phyloP scores from a whole-genome alignment of 2,888 invertebrate species.

The Rhamphomyia laevipes region DNA sequence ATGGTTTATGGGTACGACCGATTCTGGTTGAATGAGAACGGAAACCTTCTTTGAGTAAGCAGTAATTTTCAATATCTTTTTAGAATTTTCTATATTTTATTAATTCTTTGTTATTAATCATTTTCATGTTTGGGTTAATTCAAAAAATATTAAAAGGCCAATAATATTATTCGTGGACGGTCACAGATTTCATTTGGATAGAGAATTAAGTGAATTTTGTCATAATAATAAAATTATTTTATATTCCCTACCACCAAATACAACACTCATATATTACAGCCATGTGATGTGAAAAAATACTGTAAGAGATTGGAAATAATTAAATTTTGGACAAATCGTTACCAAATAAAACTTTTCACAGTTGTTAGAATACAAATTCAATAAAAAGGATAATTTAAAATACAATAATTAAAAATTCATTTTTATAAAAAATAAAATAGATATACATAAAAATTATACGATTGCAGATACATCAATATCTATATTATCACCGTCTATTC shows the following conservation, averaged over 20 bases:
- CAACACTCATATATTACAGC: slow-evolving; percentile 14
- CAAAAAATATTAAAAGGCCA: slow-evolving; percentile 1
- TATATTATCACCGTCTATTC: too few relatives aligned
- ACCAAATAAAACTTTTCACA: slow-evolving; percentile 9
- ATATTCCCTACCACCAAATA: slow-evolving; percentile 11
- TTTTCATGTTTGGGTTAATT: not conserved
- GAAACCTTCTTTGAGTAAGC: slow-evolving; percentile 8
- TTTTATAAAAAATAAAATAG: too few relatives aligned
- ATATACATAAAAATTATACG: too few relatives aligned
- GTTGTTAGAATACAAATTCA: not conserved
- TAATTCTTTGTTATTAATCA: too few relatives aligned
- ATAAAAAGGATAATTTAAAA: not conserved
- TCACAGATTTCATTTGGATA: slow-evolving; percentile 4
- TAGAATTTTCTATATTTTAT: too few relatives aligned
- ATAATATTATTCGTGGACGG: slow-evolving; percentile 10
- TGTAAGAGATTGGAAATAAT: slow-evolving; percentile 10
- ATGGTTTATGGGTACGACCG: slow-evolving; percentile 5
- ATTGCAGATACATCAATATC: too few relatives aligned
- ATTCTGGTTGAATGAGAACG: slow-evolving; percentile 5
- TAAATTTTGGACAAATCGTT: slow-evolving; percentile 1
- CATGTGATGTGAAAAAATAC: slow-evolving; percentile 14
- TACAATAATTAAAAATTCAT: too few relatives aligned
- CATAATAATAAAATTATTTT: slow-evolving; percentile 2
- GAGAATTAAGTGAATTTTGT: slow-evolving; percentile 10
- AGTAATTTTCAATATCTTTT: too few relatives aligned